A percentile compares a stretch with the other conserved stretches of the same genome.
phyloP scores from a whole-genome alignment of 2,113 vertebrate species.

The Passer domesticus region DNA sequence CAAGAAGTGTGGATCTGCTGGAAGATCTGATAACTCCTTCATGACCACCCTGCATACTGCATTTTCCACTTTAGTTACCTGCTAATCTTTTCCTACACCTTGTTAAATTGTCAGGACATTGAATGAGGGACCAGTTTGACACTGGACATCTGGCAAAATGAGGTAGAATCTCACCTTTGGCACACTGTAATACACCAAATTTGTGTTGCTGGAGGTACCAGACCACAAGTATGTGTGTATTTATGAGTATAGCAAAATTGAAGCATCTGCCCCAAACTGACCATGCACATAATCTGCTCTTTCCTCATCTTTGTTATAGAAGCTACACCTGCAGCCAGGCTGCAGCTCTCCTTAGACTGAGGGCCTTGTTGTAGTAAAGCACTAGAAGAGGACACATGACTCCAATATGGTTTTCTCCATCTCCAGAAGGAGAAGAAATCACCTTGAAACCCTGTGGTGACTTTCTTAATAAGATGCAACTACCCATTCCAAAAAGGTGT shows the following conservation, averaged over 20 bases:
- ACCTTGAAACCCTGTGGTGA: background rate
- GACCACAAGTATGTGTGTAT: background rate
- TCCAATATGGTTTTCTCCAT: background rate
- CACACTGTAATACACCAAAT: background rate
- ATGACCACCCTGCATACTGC: accelerated
- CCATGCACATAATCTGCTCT: background rate
- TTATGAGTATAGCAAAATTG: background rate
- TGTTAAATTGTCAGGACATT: background rate
- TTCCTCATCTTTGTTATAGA: background rate
- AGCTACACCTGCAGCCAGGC: background rate
- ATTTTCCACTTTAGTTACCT: background rate
- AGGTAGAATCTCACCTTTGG: background rate
- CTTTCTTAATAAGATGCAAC: background rate
- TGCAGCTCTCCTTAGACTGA: background rate
- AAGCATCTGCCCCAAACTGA: background rate
- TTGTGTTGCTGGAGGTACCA: background rate
- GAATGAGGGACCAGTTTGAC: background rate
- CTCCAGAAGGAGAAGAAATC: background rate
- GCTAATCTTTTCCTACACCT: background rate
- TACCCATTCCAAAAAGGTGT: background rate
- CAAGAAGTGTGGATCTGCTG: background rate
- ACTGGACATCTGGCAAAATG: background rate
- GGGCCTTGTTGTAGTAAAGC: accelerated
- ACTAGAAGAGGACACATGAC: accelerated
- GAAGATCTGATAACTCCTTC: background rate